Conservation (phyloP, 2,113 vertebrate species). For the Phyllostomus hastatus region DNA sequence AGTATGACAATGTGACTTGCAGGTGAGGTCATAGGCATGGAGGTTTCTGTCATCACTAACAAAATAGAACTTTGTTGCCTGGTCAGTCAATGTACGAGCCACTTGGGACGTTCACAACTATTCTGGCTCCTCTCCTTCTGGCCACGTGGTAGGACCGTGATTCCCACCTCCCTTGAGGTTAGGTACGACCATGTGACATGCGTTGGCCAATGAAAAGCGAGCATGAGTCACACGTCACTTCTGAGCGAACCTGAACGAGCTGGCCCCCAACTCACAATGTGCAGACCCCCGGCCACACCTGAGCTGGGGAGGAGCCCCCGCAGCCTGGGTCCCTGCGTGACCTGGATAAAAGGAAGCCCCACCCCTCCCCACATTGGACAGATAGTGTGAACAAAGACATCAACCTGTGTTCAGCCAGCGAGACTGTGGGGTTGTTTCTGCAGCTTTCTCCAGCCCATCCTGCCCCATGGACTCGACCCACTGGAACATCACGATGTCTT, state of each 20-base stretch:
- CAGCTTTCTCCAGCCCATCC: not conserved
- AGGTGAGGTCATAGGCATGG: not conserved
- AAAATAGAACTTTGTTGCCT: not conserved
- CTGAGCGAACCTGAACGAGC: not conserved
- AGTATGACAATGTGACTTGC: not conserved
- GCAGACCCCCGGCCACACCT: not conserved
- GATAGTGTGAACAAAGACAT: not conserved
- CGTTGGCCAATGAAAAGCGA: not conserved
- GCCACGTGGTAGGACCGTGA: not conserved
- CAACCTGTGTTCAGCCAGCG: not conserved
- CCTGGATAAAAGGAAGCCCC: not conserved
- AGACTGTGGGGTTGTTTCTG: not conserved
- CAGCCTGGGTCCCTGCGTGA: not conserved
- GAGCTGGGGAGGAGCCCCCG: not conserved
- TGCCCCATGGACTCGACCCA: accelerated
- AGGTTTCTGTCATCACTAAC: not conserved
- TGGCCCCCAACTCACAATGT: accelerated
- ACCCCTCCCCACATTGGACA: not conserved
- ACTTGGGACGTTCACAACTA: not conserved
- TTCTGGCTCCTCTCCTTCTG: not conserved
- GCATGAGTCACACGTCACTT: not conserved
- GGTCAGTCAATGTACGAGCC: not conserved
- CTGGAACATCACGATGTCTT: not conserved
- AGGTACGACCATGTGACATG: not conserved
- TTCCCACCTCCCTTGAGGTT: not conserved